Base-by-base conservation (phyloP, 2,888 invertebrate species). In the Apamea epomidion region DNA sequence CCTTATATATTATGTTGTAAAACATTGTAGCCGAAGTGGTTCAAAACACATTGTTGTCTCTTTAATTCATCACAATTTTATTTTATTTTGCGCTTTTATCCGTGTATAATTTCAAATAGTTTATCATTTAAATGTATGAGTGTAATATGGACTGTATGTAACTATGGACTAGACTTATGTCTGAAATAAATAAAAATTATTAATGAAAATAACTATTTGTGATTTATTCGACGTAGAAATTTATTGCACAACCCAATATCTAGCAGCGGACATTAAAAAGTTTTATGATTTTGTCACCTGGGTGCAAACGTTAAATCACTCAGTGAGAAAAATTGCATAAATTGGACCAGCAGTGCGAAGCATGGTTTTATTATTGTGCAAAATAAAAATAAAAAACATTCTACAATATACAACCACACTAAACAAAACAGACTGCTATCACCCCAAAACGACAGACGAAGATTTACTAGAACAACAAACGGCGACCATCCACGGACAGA, bases 401-500 rank as follows among this genome's bases (percentile, higher is more conserved):
- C 18, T 10, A 25, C 69, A 69, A 10, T 42, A 12, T 1, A 60
- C 8, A 51, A 62, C 62, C 12, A 54, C 6, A 32, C 12, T 5
- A n/a, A 29, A 62, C 16, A 60, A 69, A 54, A 54, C 32, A 58
- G 25, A 18, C 65, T 58, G 64, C 10, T 6, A 21, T 29, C 62
- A 32, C 25, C 51, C 67, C n/a, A 72, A 75, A 65, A 60, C 67
- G 1, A 62, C 37, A 54, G 80, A 74, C 74, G 62, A 84, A 68
- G 80, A 83, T 74, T 18, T 14, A 84, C 74, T 42, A 4, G 21
- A 16, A 64, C n/a, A 25, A 42, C 51, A 42, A 74, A 62, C 8
- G n/a, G 62, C 21, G 14, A 58, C 65, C 68, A 62, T 62, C 32
- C 45, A 60, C 10, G n/a, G 10, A 25, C 62, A 76, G 74, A 80